phyloP scores from a whole-genome alignment of 53 echinoderm and acorn worm genomes.

The Pentamera pediparva region DNA sequence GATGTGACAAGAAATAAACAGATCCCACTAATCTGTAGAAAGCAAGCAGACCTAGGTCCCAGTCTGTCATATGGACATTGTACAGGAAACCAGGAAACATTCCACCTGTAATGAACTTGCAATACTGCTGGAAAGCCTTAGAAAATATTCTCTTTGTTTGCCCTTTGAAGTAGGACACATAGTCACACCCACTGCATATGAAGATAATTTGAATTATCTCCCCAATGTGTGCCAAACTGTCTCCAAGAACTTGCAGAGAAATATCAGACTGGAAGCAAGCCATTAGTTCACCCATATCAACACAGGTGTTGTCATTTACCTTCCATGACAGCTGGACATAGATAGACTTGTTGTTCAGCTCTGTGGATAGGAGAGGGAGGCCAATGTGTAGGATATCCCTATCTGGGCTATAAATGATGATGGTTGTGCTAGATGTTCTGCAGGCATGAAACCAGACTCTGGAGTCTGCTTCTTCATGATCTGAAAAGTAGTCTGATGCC shows the following conservation, averaged over 20 bases:
- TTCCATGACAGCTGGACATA: slow-evolving; percentile 16
- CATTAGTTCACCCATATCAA: slow-evolving; percentile 13
- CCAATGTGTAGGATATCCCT: slow-evolving; percentile 41
- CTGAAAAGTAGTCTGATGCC: background rate
- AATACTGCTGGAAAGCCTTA: slow-evolving; percentile 17
- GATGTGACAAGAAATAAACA: slow-evolving; percentile 33
- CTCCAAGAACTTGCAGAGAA: slow-evolving; percentile 10
- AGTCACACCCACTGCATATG: slow-evolving; percentile 30
- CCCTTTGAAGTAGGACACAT: slow-evolving; percentile 35
- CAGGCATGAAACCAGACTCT: slow-evolving; percentile 43
- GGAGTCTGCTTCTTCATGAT: slow-evolving; percentile 50
- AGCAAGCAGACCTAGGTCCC: slow-evolving; percentile 22
- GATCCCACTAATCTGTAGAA: slow-evolving; percentile 41
- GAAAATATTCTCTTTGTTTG: slow-evolving; percentile 9
- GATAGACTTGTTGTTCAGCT: background rate
- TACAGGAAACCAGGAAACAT: background rate
- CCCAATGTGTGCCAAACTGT: background rate
- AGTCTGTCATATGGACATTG: background rate
- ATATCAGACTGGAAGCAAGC: background rate
- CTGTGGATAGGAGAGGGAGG: slow-evolving; percentile 14
- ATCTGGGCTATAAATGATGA: slow-evolving; percentile 45
- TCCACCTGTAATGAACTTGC: slow-evolving; percentile 25
- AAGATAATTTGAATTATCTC: slow-evolving; percentile 9
- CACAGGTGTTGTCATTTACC: slow-evolving; percentile 12
- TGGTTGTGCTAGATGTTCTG: background rate